Percentiles rank a stretch among this genome's conserved stretches.
phyloP scores from a whole-genome alignment of 2,113 vertebrate genomes.

The Protomyctophum bolini region DNA sequence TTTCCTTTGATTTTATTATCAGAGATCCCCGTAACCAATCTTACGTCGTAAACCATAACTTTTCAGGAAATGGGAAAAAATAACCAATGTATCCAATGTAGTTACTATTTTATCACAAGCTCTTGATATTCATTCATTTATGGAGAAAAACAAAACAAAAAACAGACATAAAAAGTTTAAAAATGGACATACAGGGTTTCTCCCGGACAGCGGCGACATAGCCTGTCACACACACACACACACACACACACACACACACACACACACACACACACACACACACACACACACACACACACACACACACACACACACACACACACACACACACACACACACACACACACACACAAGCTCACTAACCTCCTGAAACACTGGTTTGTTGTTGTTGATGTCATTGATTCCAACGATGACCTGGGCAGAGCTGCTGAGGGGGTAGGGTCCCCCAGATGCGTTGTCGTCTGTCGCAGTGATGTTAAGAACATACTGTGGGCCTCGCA shows the following conservation, averaged over 20 bases:
- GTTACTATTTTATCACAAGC: too few relatives aligned
- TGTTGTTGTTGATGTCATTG: conserved; percentile 91
- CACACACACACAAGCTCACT: conserved; percentile 9
- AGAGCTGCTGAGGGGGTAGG: conserved; percentile 83
- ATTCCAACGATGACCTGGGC: conserved; percentile 87
- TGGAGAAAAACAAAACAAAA: too few relatives aligned
- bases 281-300: conserved; percentile 15
- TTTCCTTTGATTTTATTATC: too few relatives aligned
- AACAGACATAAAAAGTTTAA: neutral
- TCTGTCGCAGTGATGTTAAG: conserved; percentile 88
- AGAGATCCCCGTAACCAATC: too few relatives aligned
- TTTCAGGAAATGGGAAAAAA: too few relatives aligned
- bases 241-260: conserved; percentile 2
- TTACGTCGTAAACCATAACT: too few relatives aligned
- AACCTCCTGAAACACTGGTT: conserved; percentile 87
- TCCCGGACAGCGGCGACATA: too few relatives aligned
- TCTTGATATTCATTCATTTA: too few relatives aligned
- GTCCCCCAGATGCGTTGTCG: conserved; percentile 85
- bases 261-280: neutral
- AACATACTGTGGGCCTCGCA: conserved; percentile 81
- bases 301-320: conserved; percentile 3
- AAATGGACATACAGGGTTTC: neutral
- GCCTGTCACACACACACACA: conserved; percentile 2
- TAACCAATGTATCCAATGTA: too few relatives aligned
- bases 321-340: conserved; percentile 1